Evolutionary conservation across 92 coral and sea anemone genomes (phyloP).

Genomic region (Palythoa caribaeorum): DNA sequence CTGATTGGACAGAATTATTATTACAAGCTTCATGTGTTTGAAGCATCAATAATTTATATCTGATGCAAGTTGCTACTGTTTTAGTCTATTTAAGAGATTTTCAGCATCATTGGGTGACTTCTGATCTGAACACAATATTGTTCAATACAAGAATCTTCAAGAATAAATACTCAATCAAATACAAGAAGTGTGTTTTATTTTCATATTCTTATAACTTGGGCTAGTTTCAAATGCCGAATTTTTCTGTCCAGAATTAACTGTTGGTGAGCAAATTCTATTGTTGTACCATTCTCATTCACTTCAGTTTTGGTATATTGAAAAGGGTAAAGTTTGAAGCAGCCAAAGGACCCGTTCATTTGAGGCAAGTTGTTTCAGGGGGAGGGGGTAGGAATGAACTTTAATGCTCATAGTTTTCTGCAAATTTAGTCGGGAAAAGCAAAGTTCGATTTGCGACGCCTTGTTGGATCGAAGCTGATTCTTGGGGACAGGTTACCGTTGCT

Average conservation of each 20-base stretch:
- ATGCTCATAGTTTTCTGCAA: not conserved
- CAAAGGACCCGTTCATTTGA: too few species aligned
- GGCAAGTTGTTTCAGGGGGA: too few species aligned
- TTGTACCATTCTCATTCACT: too few species aligned
- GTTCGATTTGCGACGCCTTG: conserved; percentile 65
- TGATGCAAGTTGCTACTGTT: not conserved
- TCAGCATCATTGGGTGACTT: conserved; percentile 13
- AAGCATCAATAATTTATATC: not conserved
- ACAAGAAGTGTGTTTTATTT: not conserved
- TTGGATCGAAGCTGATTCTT: conserved; percentile 55
- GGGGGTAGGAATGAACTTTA: too few species aligned
- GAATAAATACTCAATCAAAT: not conserved
- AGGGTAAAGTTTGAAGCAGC: too few species aligned
- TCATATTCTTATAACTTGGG: not conserved
- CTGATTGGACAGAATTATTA: not conserved
- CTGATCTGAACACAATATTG: conserved; percentile 12
- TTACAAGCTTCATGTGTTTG: not conserved
- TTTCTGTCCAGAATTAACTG: too few species aligned
- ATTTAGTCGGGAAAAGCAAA: conserved; percentile 58
- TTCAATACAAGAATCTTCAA: not conserved
- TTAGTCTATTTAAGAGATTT: not conserved
- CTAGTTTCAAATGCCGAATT: too few species aligned
- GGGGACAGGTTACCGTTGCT: conserved; percentile 81
- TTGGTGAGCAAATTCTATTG: too few species aligned
- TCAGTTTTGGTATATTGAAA: too few species aligned